Evolutionary conservation across 2,888 invertebrate genomes (phyloP).

Genomic region (Lobophora halterata): DNA sequence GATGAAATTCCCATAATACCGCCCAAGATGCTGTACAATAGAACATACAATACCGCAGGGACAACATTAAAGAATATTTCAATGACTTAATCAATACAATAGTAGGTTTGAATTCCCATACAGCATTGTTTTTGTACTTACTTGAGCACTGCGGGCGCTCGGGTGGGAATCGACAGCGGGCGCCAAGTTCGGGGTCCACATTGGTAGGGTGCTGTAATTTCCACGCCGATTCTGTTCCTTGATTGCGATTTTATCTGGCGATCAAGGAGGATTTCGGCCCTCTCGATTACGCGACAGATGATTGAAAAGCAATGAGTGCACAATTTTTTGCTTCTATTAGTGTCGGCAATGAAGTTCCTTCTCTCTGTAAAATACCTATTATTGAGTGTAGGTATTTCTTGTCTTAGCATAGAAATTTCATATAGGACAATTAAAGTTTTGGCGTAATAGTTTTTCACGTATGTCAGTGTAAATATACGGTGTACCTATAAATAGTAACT

Average conservation of each 20-base stretch:
- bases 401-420: too few species aligned
- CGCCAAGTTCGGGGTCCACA: constrained; percentile 53
- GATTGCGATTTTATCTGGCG: constrained; percentile 77
- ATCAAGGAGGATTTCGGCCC: constrained; percentile 66
- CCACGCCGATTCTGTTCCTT: constrained; percentile 61
- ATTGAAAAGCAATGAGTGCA: constrained; percentile 28
- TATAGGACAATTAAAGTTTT: too few species aligned
- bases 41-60: constrained; percentile 32
- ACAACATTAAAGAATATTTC: constrained; percentile 67
- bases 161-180: constrained; percentile 74
- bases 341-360: too few species aligned
- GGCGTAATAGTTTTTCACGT: too few species aligned
- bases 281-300: constrained; percentile 33
- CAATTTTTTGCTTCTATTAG: constrained; percentile 41
- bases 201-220: constrained; percentile 47
- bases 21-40: constrained; percentile 62
- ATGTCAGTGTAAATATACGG: too few species aligned
- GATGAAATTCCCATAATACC: constrained; percentile 75
- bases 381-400: too few species aligned
- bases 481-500: too few species aligned
- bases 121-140: constrained; percentile 63
- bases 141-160: constrained; percentile 53
- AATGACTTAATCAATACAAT: constrained; percentile 79
- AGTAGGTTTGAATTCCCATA: constrained; percentile 71
- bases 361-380: too few species aligned